Percentiles rank a stretch among this genome's conserved stretches.
These are phyloP conservation scores for Caradrina clavipalpis DNA, from an alignment of 2,888 invertebrate species.

Conservation along the genomic window DNA sequence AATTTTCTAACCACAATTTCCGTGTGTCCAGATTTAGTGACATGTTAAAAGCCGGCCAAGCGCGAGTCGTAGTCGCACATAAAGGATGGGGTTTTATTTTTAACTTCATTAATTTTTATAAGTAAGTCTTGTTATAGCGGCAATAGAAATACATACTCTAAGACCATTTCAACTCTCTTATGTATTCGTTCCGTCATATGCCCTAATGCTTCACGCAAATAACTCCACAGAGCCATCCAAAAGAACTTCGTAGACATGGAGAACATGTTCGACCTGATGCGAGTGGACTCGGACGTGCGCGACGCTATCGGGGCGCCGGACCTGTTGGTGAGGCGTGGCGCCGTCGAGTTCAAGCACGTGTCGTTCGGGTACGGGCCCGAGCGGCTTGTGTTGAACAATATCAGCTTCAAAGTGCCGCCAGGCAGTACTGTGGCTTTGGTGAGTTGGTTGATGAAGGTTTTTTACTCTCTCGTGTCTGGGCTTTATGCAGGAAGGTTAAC, in stretches of 20 bases:
- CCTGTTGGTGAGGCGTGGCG: constrained; percentile 93
- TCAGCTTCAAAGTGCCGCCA: constrained; percentile 95
- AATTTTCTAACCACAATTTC: no score
- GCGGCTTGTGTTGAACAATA: constrained; percentile 93
- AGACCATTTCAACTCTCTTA: no score
- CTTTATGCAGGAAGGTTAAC: no score
- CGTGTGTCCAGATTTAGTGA: no score
- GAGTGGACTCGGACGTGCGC: constrained; percentile 96
- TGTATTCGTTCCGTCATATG: no score
- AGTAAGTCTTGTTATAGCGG: no score
- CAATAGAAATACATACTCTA: no score
- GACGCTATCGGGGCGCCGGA: constrained; percentile 95
- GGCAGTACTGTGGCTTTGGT: constrained; percentile 96
- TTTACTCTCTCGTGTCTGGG: no score
- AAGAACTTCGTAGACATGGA: constrained; percentile 99
- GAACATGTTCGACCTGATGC: constrained; percentile 99
- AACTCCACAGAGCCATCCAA: constrained; percentile 95
- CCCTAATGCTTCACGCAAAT: neutral
- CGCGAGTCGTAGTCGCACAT: no score
- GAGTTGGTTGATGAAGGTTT: constrained; percentile 63
- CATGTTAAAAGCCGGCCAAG: no score
- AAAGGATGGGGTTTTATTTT: no score
- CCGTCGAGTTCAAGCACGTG: constrained; percentile 97
- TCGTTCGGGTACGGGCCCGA: constrained; percentile 97
- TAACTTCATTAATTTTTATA: no score